These are phyloP conservation scores for Drosophila phalerata DNA, from an alignment of 2,888 invertebrate genomes.

Conservation along the genomic window DNA sequence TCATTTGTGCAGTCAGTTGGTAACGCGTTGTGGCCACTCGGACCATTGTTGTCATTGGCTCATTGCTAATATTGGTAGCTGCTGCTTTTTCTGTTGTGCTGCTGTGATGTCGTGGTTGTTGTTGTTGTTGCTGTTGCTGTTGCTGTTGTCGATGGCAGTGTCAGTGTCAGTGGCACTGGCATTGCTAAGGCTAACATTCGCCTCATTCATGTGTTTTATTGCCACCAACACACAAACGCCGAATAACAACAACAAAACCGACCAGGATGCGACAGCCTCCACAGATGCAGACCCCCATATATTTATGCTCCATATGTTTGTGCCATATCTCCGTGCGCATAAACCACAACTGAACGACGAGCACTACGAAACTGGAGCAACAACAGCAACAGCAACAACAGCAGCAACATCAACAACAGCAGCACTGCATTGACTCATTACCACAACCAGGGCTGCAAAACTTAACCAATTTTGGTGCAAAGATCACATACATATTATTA, in stretches of 20 bases:
- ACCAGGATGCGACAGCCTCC: slow-evolving; percentile 57
- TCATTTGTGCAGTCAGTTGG: slow-evolving; percentile 58
- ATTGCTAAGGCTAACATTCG: slow-evolving; percentile 66
- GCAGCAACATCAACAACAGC: slow-evolving; percentile 31
- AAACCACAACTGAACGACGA: slow-evolving; percentile 75
- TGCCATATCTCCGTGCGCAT: slow-evolving; percentile 75
- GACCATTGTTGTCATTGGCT: slow-evolving; percentile 74
- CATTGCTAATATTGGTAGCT: slow-evolving; percentile 78
- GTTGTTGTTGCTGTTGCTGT: slow-evolving; percentile 10
- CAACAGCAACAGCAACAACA: slow-evolving; percentile 40
- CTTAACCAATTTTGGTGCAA: slow-evolving; percentile 4
- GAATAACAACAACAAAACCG: slow-evolving; percentile 40
- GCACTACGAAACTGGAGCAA: slow-evolving; percentile 64
- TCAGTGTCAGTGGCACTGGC: slow-evolving; percentile 64
- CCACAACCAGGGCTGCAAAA: slow-evolving; percentile 39
- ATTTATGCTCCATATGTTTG: slow-evolving; percentile 77
- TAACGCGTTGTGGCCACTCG: slow-evolving; percentile 59
- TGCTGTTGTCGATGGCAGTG: slow-evolving; percentile 57
- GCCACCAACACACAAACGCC: slow-evolving; percentile 54
- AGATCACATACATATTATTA: slow-evolving; percentile 3
- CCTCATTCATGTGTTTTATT: slow-evolving; percentile 77
- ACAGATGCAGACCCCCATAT: slow-evolving; percentile 49
- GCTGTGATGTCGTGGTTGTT: slow-evolving; percentile 25
- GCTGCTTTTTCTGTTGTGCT: slow-evolving; percentile 38
- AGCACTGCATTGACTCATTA: slow-evolving; percentile 53